These are phyloP conservation scores for Zelleria hepariella DNA, from an alignment of 2,888 invertebrate genomes.

Conservation along the genomic window DNA sequence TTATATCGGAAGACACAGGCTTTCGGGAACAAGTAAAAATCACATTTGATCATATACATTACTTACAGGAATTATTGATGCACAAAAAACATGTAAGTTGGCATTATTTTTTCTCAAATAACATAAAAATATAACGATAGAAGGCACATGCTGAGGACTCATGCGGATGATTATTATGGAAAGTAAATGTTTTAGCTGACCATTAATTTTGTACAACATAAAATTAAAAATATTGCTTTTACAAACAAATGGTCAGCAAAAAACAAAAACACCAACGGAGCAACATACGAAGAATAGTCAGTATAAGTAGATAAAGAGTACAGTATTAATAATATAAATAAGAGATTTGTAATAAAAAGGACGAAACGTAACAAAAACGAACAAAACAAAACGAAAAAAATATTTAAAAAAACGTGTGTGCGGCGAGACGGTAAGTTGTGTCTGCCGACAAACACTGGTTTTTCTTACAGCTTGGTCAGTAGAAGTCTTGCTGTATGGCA, in stretches of 20 bases:
- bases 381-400: conserved; percentile 36
- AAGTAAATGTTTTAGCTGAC: conserved; percentile 38
- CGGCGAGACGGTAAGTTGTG: conserved; percentile 50
- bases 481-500: conserved; percentile 99
- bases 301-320: conserved; percentile 54
- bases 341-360: conserved; percentile 1
- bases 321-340: conserved; percentile 35
- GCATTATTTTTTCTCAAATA: neutral
- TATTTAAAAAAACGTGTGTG: conserved; percentile 40
- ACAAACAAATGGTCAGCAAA: conserved; percentile 40
- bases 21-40: neutral
- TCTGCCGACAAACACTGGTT: conserved; percentile 25
- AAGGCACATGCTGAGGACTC: conserved; percentile 46
- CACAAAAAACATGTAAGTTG: neutral
- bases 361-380: conserved; percentile 39
- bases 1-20: neutral
- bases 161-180: conserved; percentile 37
- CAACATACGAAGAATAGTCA: conserved; percentile 36
- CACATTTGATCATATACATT: neutral
- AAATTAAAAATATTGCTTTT: neutral
- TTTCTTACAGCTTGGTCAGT: conserved; percentile 99
- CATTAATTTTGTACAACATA: conserved; percentile 25
- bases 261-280: conserved; percentile 37
- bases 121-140: neutral
- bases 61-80: too few relatives aligned